Conservation (phyloP, 2,113 vertebrate genomes). For the Tautogolabrus adspersus region DNA sequence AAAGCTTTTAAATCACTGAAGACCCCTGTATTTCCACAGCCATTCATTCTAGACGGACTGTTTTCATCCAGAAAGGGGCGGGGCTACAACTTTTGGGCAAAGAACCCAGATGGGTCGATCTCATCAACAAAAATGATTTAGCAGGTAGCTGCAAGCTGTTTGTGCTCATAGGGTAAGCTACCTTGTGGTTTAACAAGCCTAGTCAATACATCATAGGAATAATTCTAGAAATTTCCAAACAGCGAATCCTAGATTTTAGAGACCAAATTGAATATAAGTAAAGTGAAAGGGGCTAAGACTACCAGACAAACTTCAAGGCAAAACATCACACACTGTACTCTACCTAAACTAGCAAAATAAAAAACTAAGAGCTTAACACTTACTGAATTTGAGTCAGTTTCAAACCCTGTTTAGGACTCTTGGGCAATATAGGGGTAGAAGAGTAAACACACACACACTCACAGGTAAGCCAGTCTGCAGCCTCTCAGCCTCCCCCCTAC, state of each 20-base stretch:
- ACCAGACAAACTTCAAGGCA: background rate
- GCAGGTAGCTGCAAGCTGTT: no score
- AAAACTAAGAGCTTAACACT: background rate
- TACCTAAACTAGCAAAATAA: background rate
- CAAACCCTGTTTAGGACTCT: background rate
- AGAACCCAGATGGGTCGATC: no score
- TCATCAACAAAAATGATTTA: no score
- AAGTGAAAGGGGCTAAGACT: background rate
- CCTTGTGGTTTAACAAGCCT: no score
- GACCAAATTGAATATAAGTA: background rate
- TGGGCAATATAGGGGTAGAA: constrained; percentile 1
- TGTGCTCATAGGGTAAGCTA: no score
- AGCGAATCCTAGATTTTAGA: background rate
- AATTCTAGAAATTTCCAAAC: background rate
- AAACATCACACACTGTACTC: background rate
- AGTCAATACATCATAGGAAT: no score
- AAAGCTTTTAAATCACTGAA: no score
- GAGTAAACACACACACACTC: constrained; percentile 28
- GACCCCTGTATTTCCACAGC: no score
- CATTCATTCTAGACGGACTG: no score
- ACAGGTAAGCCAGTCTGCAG: constrained; percentile 56
- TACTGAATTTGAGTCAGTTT: background rate
- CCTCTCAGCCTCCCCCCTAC: constrained; percentile 30
- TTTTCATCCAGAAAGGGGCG: no score
- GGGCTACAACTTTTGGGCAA: no score